phyloP scores from a whole-genome alignment of 2,888 invertebrate species.

The Protodeltote pygarga region DNA sequence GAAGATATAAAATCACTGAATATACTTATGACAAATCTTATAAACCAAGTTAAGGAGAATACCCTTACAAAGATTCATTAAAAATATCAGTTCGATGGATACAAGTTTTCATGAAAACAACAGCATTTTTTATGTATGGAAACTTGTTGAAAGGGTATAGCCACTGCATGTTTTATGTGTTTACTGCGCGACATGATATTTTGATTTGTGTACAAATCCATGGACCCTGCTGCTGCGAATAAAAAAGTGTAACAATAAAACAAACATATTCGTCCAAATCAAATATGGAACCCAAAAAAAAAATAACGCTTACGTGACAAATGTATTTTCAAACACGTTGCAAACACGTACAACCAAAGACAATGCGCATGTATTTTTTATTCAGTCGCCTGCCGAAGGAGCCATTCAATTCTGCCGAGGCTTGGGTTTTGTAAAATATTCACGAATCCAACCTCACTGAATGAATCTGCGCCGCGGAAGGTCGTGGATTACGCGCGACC shows the following conservation, averaged over 20 bases:
- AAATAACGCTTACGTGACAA: conserved; percentile 32
- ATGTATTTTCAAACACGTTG: conserved; percentile 38
- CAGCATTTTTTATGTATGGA: no score
- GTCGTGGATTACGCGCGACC: conserved; percentile 60
- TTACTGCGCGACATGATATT: no score
- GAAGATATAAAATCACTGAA: no score
- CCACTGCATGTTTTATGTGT: no score
- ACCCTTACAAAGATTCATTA: no score
- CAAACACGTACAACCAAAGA: conserved; percentile 47
- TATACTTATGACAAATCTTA: no score
- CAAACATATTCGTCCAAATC: conserved; percentile 1
- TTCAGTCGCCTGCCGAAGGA: conserved; percentile 60
- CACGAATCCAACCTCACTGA: conserved; percentile 64
- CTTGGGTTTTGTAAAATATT: conserved; percentile 65
- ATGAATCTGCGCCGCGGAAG: conserved; percentile 65
- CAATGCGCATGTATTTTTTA: conserved; percentile 62
- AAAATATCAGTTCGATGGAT: no score
- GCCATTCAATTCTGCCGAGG: conserved; percentile 54
- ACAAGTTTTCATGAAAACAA: no score
- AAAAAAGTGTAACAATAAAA: conserved; percentile 3
- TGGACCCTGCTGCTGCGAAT: no score
- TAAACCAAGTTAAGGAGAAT: no score
- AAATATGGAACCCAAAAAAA: conserved; percentile 8
- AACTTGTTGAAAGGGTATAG: no score
- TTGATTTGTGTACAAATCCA: no score